A percentile compares a stretch with the other conserved stretches of the same genome.
Evolutionary conservation across 2,797 vertebrate genomes (phyloP).

Genomic region (Gouania willdenowi): DNA sequence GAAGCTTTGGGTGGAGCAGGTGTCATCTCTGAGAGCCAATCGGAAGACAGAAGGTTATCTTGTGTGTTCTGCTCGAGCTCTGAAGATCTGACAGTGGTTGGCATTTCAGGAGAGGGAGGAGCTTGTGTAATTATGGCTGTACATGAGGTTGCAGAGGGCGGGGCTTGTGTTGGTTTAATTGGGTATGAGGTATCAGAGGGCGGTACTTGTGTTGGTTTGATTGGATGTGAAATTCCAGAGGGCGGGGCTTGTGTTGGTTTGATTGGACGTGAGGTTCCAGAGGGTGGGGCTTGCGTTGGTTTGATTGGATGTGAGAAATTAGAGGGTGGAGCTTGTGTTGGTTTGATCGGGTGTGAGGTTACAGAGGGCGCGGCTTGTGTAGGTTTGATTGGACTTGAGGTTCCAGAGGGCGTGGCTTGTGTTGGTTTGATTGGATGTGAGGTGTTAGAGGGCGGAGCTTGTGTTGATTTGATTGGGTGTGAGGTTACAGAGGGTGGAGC

Average conservation of each 20-base stretch:
- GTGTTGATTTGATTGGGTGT: slow-evolving; percentile 8
- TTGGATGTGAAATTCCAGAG: too few relatives aligned
- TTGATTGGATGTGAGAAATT: slow-evolving; percentile 17
- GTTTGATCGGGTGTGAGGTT: too few relatives aligned
- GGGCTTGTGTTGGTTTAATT: too few relatives aligned
- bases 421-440: too few relatives aligned
- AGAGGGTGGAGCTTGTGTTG: too few relatives aligned
- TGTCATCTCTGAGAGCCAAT: slow-evolving; percentile 6
- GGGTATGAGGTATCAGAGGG: too few relatives aligned
- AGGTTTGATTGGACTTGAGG: too few relatives aligned
- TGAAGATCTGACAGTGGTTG: slow-evolving; percentile 26
- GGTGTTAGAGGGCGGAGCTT: neutral
- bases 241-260: too few relatives aligned
- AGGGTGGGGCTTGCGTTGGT: slow-evolving; percentile 3
- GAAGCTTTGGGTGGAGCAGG: slow-evolving; percentile 23
- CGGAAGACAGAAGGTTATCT: slow-evolving; percentile 44
- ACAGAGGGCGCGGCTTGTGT: too few relatives aligned
- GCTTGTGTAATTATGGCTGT: slow-evolving; percentile 3
- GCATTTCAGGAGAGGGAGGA: slow-evolving; percentile 2
- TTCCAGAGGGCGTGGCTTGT: too few relatives aligned
- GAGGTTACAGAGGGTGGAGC: slow-evolving; percentile 28
- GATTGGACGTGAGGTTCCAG: too few relatives aligned
- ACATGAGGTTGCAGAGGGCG: slow-evolving; percentile 22
- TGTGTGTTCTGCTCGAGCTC: slow-evolving; percentile 9
- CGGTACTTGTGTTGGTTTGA: too few relatives aligned